Percentiles rank a stretch among this genome's conserved stretches.
Conservation (phyloP, 2,797 vertebrate species). For the Bradypus variegatus region DNA sequence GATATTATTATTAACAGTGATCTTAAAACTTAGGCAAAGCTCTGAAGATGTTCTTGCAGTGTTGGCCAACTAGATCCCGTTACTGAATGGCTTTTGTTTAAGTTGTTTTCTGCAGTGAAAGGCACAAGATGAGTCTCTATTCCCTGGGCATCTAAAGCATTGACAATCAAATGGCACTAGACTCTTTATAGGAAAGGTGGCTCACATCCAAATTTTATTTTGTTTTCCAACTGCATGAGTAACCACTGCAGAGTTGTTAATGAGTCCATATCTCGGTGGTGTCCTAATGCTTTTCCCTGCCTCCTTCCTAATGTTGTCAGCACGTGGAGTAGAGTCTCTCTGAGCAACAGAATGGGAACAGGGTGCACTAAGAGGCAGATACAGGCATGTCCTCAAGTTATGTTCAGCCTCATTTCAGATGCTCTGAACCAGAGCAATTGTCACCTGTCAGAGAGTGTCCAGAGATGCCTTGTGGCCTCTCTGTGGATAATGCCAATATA, state of each 20-base stretch:
- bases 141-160: neutral
- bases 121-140: neutral
- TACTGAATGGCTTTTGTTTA: neutral
- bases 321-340: neutral
- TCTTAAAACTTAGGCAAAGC: neutral
- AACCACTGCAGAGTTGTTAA: neutral
- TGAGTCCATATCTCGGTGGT: neutral
- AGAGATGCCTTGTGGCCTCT: neutral
- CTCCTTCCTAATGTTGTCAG: neutral
- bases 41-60: neutral
- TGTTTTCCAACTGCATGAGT: neutral
- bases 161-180: neutral
- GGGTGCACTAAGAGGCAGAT: neutral
- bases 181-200: neutral
- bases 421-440: neutral
- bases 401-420: neutral
- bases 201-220: neutral
- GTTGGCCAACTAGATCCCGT: neutral
- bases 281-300: neutral
- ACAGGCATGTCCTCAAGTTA: neutral
- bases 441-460: neutral
- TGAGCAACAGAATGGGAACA: neutral
- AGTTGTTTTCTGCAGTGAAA: neutral
- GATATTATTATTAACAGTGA: neutral
- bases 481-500: neutral